Percentiles rank a stretch among this genome's conserved stretches.
phyloP scores from a whole-genome alignment of 1,140 invertebrate genomes.

The Hypsibius dujardini region DNA sequence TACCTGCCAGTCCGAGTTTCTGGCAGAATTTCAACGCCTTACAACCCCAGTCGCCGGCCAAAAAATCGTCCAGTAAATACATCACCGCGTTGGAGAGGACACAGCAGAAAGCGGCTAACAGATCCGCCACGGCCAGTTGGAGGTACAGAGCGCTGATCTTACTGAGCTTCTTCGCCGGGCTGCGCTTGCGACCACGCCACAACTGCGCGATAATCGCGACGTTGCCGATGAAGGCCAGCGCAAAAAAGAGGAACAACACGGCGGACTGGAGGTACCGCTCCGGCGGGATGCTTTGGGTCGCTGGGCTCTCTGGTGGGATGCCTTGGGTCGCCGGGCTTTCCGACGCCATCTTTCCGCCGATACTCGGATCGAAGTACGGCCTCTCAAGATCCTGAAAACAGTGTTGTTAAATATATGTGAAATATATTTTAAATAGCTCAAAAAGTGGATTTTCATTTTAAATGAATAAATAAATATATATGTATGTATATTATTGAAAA shows the following conservation, averaged over 20 bases:
- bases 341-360: too few relatives aligned
- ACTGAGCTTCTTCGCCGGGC: background rate
- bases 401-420: too few relatives aligned
- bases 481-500: too few relatives aligned
- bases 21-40: background rate
- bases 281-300: too few relatives aligned
- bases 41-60: background rate
- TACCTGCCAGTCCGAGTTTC: background rate
- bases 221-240: background rate
- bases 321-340: too few relatives aligned
- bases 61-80: background rate
- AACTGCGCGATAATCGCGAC: background rate
- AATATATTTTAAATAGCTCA: too few relatives aligned
- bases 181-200: too few relatives aligned
- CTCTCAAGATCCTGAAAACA: too few relatives aligned
- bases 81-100: slow-evolving; percentile 10
- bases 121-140: background rate
- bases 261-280: slow-evolving; percentile 3
- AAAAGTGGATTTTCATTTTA: too few relatives aligned
- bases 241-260: background rate
- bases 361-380: too few relatives aligned
- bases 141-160: background rate
- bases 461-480: too few relatives aligned
- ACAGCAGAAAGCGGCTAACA: slow-evolving; percentile 10
- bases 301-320: too few relatives aligned